Evolutionary conservation across 2,888 invertebrate species (phyloP).

Genomic region (Enchytraeus crypticus): DNA sequence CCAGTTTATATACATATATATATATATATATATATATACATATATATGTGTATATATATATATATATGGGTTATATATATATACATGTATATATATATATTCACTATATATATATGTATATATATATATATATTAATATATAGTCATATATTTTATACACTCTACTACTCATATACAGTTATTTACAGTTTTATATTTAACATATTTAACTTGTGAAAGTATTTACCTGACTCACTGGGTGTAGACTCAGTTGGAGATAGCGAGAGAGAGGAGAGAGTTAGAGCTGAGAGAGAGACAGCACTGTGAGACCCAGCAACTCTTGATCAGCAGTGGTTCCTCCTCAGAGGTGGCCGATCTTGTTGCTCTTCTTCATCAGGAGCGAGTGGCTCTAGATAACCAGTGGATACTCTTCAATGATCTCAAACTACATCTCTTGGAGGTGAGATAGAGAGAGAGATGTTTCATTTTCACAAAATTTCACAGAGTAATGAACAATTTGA

Average conservation of each 20-base stretch:
- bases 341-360: not conserved
- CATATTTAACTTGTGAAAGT: not conserved
- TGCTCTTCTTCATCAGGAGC: slow-evolving; percentile 20
- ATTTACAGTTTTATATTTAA: not conserved
- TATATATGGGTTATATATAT: not conserved
- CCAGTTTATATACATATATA: no score
- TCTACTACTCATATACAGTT: not conserved
- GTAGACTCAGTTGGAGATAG: slow-evolving; percentile 60
- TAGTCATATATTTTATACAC: not conserved
- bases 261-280: slow-evolving; percentile 43
- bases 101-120: no score
- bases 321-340: not conserved
- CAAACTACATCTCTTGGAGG: slow-evolving; percentile 87
- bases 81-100: not conserved
- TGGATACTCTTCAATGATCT: slow-evolving; percentile 70
- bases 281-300: slow-evolving; percentile 54
- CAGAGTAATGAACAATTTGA: no score
- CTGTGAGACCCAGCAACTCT: slow-evolving; percentile 36
- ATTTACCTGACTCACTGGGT: slow-evolving; percentile 7
- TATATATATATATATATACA: not conserved
- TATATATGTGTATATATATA: not conserved
- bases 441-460: no score
- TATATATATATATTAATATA: not conserved
- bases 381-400: slow-evolving; percentile 37
- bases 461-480: no score